phyloP scores from a whole-genome alignment of 2,113 vertebrate species.

The Polyodon spathula region DNA sequence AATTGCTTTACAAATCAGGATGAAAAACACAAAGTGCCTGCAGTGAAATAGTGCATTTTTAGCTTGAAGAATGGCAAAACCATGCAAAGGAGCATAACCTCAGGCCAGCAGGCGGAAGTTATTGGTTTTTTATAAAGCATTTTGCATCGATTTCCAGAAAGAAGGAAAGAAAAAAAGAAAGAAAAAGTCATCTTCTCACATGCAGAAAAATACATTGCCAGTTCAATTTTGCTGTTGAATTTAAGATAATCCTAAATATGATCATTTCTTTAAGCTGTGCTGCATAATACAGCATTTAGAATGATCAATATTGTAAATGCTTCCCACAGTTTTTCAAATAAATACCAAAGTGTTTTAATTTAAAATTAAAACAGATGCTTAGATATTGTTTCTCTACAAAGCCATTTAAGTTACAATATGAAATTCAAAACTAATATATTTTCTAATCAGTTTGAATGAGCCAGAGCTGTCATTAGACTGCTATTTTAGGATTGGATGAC shows the following conservation, averaged over 20 bases:
- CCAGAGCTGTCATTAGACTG: slow-evolving; percentile 28
- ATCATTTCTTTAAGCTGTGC: no score
- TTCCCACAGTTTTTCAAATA: no score
- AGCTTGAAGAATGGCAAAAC: slow-evolving; percentile 77
- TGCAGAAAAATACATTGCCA: no score
- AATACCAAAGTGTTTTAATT: no score
- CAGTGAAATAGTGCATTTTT: slow-evolving; percentile 73
- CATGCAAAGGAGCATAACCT: slow-evolving; percentile 71
- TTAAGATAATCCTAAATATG: no score
- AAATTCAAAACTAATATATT: background rate
- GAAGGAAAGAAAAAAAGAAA: slow-evolving; percentile 49
- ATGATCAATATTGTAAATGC: no score
- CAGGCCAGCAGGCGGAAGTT: slow-evolving; percentile 66
- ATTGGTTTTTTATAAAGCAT: slow-evolving; percentile 77
- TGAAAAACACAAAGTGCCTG: slow-evolving; percentile 71
- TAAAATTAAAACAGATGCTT: no score
- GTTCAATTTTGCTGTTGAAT: no score
- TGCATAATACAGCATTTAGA: no score
- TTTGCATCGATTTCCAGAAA: slow-evolving; percentile 76
- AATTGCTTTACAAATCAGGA: slow-evolving; percentile 75
- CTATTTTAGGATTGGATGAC: slow-evolving; percentile 39
- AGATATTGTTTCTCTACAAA: no score
- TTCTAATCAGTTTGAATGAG: slow-evolving; percentile 26
- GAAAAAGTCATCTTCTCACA: slow-evolving; percentile 20
- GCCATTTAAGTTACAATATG: no score